phyloP scores from a whole-genome alignment of 53 echinoderm and acorn worm genomes.

The Mesocentrotus franciscanus region DNA sequence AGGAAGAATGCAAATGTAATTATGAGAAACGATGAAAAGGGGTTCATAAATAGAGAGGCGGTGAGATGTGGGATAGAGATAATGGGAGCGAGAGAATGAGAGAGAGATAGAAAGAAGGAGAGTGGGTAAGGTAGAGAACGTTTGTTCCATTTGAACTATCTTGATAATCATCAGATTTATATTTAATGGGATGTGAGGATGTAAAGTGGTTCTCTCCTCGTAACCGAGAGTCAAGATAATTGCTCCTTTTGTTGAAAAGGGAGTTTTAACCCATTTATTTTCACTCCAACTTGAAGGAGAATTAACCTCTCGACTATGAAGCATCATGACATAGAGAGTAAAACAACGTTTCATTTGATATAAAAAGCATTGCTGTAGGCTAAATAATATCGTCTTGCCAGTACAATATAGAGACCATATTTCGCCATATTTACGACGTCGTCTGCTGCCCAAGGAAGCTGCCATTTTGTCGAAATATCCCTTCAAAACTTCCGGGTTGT shows the following conservation, averaged over 20 bases:
- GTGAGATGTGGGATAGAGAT: background rate
- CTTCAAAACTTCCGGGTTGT: too few relatives aligned
- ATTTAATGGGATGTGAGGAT: background rate
- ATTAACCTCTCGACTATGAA: too few relatives aligned
- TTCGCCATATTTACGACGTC: too few relatives aligned
- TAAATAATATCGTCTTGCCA: too few relatives aligned
- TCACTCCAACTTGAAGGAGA: too few relatives aligned
- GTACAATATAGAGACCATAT: too few relatives aligned
- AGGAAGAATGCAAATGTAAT: background rate
- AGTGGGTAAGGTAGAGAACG: background rate
- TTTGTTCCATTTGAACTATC: background rate
- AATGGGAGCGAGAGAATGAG: background rate
- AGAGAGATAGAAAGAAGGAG: background rate
- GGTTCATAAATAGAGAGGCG: background rate
- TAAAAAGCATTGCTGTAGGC: too few relatives aligned
- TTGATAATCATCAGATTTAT: background rate
- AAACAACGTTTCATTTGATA: too few relatives aligned
- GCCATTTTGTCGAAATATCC: too few relatives aligned
- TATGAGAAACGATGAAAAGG: background rate
- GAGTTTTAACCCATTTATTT: constrained; percentile 14
- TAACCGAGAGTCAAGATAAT: background rate
- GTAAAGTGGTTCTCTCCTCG: background rate
- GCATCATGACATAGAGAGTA: too few relatives aligned
- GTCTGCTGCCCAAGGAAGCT: too few relatives aligned
- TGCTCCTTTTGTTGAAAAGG: background rate